phyloP scores from a whole-genome alignment of 2,797 vertebrate species.

The Semotilus atromaculatus region DNA sequence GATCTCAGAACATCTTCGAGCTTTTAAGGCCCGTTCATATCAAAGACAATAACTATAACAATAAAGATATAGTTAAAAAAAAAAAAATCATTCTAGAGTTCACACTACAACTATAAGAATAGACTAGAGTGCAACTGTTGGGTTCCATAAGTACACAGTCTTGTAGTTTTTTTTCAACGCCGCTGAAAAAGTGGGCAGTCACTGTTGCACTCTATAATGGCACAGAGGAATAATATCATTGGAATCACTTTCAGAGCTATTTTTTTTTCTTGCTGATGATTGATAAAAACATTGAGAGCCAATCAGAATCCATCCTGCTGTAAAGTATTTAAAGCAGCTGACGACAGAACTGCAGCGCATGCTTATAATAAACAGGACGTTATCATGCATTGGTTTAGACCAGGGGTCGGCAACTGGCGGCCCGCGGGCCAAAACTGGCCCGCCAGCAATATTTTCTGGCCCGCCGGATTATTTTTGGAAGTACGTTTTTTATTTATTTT shows the following conservation, averaged over 20 bases:
- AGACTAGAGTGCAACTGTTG: neutral
- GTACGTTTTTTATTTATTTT: too few relatives aligned
- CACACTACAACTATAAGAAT: neutral
- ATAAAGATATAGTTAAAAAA: neutral
- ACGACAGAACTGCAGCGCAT: neutral
- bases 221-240: neutral
- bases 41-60: neutral
- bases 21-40: neutral
- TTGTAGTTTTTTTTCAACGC: too few relatives aligned
- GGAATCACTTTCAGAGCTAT: neutral
- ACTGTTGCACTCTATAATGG: neutral
- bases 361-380: neutral
- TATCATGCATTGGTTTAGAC: neutral
- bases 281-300: neutral
- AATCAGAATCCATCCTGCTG: neutral
- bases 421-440: too few relatives aligned
- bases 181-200: neutral
- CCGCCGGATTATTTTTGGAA: too few relatives aligned
- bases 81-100: neutral
- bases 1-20: neutral
- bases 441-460: too few relatives aligned
- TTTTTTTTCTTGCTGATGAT: neutral
- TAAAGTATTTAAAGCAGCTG: neutral
- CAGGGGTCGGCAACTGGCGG: too few relatives aligned
- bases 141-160: neutral